Conservation (phyloP, 2,888 invertebrate species). For the Cactoblastis cactorum region DNA sequence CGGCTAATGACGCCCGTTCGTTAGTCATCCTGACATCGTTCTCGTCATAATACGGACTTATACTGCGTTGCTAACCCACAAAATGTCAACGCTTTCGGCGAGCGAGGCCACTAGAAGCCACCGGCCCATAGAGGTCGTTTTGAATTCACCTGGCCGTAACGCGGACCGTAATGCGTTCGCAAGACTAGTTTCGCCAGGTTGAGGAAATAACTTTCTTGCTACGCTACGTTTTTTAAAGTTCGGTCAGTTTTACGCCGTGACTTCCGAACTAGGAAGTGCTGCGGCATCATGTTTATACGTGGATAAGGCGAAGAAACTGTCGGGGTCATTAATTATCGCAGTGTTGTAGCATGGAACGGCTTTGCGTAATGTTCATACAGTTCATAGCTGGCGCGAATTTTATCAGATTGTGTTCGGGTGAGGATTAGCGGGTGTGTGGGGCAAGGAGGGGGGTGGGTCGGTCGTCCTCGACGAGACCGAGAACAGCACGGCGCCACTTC, state of each 20-base stretch:
- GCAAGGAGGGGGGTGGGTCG: constrained; percentile 52
- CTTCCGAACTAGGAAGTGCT: constrained; percentile 38
- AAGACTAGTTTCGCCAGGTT: constrained; percentile 77
- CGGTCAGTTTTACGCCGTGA: constrained; percentile 53
- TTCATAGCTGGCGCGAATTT: constrained; percentile 76
- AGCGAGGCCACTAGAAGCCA: constrained; percentile 76
- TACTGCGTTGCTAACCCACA: constrained; percentile 72
- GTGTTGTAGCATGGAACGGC: constrained; percentile 67
- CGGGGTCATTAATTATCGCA: constrained; percentile 71
- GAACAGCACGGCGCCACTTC: constrained; percentile 68
- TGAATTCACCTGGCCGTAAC: constrained; percentile 77
- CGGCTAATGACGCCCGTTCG: constrained; percentile 59
- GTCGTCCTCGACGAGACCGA: constrained; percentile 60
- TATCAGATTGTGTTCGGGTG: constrained; percentile 76
- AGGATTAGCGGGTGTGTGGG: constrained; percentile 67
- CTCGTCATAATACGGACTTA: constrained; percentile 53
- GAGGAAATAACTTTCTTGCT: constrained; percentile 78
- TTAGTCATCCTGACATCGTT: constrained; percentile 76
- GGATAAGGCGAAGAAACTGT: constrained; percentile 49
- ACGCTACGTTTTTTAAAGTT: constrained; percentile 58
- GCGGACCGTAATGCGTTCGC: constrained; percentile 75
- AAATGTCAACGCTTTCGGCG: constrained; percentile 73
- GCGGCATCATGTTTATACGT: constrained; percentile 55
- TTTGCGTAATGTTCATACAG: constrained; percentile 66
- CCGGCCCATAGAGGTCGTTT: constrained; percentile 79